Evolutionary conservation across 37 sponge, comb jelly and placozoan genomes (phyloP).

Genomic region (Ianthella basta): DNA sequence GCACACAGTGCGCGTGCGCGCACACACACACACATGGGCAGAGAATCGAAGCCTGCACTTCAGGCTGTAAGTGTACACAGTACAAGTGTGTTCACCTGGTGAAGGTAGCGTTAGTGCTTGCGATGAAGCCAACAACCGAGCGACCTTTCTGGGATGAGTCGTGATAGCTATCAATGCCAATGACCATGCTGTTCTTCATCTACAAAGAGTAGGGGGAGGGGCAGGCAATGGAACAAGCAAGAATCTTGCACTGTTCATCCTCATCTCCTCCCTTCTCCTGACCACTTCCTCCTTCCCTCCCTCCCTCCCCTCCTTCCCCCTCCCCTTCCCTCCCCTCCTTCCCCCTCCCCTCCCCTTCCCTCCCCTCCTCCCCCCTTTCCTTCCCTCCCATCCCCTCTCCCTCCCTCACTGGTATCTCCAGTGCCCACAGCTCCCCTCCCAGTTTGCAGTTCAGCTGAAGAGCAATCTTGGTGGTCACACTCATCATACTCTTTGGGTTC

Average conservation of each 20-base stretch:
- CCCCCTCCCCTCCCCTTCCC: background rate
- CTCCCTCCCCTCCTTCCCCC: conserved; percentile 6
- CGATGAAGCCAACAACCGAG: conserved; percentile 91
- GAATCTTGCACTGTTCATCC: background rate
- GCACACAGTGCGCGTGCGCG: background rate
- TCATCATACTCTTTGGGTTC: conserved; percentile 84
- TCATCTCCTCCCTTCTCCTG: background rate
- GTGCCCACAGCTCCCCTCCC: conserved; percentile 93
- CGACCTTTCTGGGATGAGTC: conserved; percentile 82
- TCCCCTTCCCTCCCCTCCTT: conserved; percentile 64
- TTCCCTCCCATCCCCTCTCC: background rate
- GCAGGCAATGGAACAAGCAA: background rate
- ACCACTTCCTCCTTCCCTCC: background rate
- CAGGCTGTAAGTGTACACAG: too few relatives aligned
- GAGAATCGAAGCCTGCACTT: background rate
- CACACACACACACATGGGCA: background rate
- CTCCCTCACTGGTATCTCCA: conserved; percentile 87
- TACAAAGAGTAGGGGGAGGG: conserved; percentile 9
- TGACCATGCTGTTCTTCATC: conserved; percentile 91
- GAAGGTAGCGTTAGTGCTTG: conserved; percentile 80
- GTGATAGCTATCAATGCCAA: conserved; percentile 97
- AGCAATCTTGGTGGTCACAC: conserved; percentile 92
- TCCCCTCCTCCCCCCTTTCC: background rate
- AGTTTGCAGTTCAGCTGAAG: conserved; percentile 96
- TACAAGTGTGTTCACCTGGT: conserved; percentile 65